Evolutionary conservation across 2,797 vertebrate genomes (phyloP).

Genomic region (Poecilia gillii): DNA sequence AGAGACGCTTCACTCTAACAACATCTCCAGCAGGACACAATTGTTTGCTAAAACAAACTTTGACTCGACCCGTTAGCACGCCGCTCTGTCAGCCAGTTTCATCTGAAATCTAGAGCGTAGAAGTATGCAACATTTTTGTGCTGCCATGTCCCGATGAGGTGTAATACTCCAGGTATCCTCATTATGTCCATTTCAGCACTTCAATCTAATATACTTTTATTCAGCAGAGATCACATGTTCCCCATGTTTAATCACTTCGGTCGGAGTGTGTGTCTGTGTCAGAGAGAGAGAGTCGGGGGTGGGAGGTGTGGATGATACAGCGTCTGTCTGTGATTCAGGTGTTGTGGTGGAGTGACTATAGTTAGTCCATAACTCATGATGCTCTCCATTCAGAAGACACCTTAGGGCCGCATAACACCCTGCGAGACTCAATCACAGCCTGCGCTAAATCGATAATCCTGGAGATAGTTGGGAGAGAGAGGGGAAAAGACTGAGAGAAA

Average conservation of each 20-base stretch:
- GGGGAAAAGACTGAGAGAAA: constrained; percentile 56
- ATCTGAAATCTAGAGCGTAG: not conserved
- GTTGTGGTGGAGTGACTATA: constrained; percentile 76
- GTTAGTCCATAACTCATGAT: constrained; percentile 83
- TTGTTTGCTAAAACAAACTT: not conserved
- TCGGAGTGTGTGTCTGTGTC: constrained; percentile 19
- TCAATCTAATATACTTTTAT: constrained; percentile 16
- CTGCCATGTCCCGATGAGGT: not conserved
- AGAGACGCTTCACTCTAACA: not conserved
- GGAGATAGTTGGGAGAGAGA: constrained; percentile 72
- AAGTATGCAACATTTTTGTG: not conserved
- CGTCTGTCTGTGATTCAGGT: constrained; percentile 67
- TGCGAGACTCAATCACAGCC: constrained; percentile 83
- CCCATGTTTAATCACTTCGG: constrained; percentile 10
- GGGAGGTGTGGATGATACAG: constrained; percentile 14
- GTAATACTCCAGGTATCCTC: not conserved
- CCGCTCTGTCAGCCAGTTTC: too few relatives aligned
- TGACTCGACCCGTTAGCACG: not conserved
- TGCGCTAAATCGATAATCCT: constrained; percentile 83
- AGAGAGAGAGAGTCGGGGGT: constrained; percentile 11
- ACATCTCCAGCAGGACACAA: not conserved
- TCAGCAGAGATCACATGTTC: constrained; percentile 12
- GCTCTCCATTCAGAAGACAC: constrained; percentile 81
- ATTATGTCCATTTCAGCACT: not conserved
- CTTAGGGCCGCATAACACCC: constrained; percentile 80